Conservation (phyloP, 2,888 invertebrate species). For the Amphimallon solstitiale region DNA sequence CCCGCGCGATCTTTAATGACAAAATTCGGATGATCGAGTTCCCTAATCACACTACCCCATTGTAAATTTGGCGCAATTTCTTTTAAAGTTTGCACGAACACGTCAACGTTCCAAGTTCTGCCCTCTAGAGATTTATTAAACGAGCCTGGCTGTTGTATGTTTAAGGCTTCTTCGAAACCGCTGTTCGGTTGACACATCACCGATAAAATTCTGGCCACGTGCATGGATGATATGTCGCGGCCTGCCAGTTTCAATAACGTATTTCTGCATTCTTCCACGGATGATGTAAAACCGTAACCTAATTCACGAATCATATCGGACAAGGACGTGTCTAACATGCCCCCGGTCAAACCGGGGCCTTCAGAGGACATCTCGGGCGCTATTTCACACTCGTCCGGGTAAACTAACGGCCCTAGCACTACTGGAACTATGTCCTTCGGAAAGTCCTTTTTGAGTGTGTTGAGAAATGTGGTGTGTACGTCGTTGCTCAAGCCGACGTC, state of each 20-base stretch:
- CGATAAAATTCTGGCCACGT: slow-evolving; percentile 86
- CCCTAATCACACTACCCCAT: slow-evolving; percentile 93
- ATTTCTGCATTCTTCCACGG: slow-evolving; percentile 88
- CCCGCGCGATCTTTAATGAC: slow-evolving; percentile 87
- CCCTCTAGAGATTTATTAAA: slow-evolving; percentile 59
- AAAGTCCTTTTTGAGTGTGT: slow-evolving; percentile 85
- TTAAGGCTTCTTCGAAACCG: slow-evolving; percentile 73
- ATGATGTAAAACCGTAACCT: slow-evolving; percentile 88
- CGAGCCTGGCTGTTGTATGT: slow-evolving; percentile 73
- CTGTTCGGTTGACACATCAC: slow-evolving; percentile 88
- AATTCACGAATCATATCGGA: slow-evolving; percentile 92
- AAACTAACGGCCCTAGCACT: slow-evolving; percentile 87
- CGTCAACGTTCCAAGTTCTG: slow-evolving; percentile 89
- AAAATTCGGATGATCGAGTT: slow-evolving; percentile 93
- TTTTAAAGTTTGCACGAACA: slow-evolving; percentile 91
- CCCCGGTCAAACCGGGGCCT: slow-evolving; percentile 69
- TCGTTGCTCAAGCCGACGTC: slow-evolving; percentile 75
- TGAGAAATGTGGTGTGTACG: slow-evolving; percentile 82
- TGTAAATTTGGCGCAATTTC: slow-evolving; percentile 86
- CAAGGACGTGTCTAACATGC: slow-evolving; percentile 79
- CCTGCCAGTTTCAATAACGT: slow-evolving; percentile 84
- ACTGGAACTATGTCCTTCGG: slow-evolving; percentile 89
- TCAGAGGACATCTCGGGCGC: slow-evolving; percentile 73
- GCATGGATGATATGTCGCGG: slow-evolving; percentile 82
- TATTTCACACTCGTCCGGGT: slow-evolving; percentile 79